Base-by-base conservation (phyloP, 2,797 vertebrate species). In the Melanotaenia pygmaea region DNA sequence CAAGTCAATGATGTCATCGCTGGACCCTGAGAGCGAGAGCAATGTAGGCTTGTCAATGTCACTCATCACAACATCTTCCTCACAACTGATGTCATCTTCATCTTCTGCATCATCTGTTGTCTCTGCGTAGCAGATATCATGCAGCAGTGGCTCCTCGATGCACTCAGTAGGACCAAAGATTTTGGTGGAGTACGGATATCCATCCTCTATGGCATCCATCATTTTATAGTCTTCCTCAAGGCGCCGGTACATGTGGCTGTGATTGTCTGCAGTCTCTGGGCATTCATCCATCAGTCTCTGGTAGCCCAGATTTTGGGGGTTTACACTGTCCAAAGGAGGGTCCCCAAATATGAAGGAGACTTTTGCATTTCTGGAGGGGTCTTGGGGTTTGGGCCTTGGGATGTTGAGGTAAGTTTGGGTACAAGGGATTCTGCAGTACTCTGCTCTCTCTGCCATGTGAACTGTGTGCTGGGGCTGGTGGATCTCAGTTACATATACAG, bases 321-420 rank as follows among this genome's bases (percentile, higher is more conserved):
- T 97, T 60, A 98, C 90, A 3, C 90, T 88, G 84, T 98, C 97
- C 86, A 98, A 92, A 63, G 92, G 93, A 67, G 96, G 95, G 84
- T 99, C 97, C 87, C 97, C 97, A 89, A 99, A 99, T 92, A 99
- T 99, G 90, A 99, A 99, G 77, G 98, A 99, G 88, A 99, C 98
- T 90, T 99, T 99, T 85, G 98, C 98, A 88, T 93, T 96, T 80
- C 96, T 93, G 8, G 96, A 94, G 65, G 96, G 95, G 74, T 97
- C 96, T 85, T 97, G 96, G 86, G 95, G 87, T 94, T 96, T 97
- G 83, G 94, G 93, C 81, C 96, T 95, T 62, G 96, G 95, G 86
- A 96, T 83, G 16, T 94, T 95, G 87, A 96, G 83, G 81, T 95
- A 94, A 45, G 96, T 94, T 85, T 96, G 94, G 65, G 95, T 88